Percentiles rank a stretch among this genome's conserved stretches.
These are phyloP conservation scores for Drosophila paracracens DNA, from an alignment of 2,888 invertebrate species.

Conservation along the genomic window DNA sequence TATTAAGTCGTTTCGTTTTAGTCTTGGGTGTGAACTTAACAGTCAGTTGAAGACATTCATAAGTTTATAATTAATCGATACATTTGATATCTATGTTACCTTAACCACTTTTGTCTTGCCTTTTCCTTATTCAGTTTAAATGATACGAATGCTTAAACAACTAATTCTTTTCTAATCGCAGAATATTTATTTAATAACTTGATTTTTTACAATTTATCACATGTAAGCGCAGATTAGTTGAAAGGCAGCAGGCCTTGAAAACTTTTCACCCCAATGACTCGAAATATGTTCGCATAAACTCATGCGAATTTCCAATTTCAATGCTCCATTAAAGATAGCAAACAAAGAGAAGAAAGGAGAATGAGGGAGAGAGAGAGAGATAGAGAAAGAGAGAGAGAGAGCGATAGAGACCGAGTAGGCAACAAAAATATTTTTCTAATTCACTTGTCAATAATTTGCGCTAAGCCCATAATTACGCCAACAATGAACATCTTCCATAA, in stretches of 20 bases:
- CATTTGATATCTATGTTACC: neutral
- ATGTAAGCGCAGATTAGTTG: conserved; percentile 32
- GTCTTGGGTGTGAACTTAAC: neutral
- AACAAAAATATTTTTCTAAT: conserved; percentile 71
- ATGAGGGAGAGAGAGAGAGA: neutral
- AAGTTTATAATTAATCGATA: neutral
- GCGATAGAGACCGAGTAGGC: neutral
- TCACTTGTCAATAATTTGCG: conserved; percentile 76
- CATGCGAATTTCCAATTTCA: conserved; percentile 54
- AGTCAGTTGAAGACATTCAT: neutral
- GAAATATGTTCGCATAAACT: conserved; percentile 44
- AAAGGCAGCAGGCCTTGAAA: conserved; percentile 19
- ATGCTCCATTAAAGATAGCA: conserved; percentile 47
- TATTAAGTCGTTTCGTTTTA: neutral
- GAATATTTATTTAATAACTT: neutral
- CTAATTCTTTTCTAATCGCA: neutral
- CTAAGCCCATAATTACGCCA: conserved; percentile 77
- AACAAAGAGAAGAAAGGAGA: conserved; percentile 22
- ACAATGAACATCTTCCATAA: conserved; percentile 62
- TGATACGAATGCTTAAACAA: neutral
- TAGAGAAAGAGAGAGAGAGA: too few species aligned
- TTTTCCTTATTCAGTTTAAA: neutral
- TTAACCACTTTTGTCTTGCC: neutral
- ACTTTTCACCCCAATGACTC: conserved; percentile 33
- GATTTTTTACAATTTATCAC: conserved; percentile 6